A percentile compares a stretch with the other conserved stretches of the same genome.
phyloP scores from a whole-genome alignment of 2,113 vertebrate species.

The Vidua chalybeata region DNA sequence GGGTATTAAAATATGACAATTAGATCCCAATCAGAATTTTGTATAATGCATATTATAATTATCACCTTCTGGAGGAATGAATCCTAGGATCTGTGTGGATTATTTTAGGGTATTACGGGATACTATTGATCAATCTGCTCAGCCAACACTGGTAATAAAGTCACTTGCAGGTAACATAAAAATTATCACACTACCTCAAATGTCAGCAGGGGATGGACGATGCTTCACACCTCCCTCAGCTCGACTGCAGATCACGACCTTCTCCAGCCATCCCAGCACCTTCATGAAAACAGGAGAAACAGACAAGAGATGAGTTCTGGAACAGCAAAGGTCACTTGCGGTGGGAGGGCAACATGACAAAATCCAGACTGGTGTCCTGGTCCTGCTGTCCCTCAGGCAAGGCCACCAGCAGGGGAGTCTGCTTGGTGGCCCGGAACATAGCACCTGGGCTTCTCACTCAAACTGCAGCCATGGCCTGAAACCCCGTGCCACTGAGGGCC shows the following conservation, averaged over 20 bases:
- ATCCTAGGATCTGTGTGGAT: neutral
- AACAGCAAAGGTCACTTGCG: neutral
- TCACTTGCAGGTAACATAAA: neutral
- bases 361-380: fast-evolving
- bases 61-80: neutral
- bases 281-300: neutral
- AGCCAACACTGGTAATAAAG: neutral
- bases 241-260: neutral
- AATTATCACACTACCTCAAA: slow-evolving; percentile 13
- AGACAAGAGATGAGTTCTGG: neutral
- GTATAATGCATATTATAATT: neutral
- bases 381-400: neutral
- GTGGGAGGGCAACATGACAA: neutral
- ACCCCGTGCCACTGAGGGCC: neutral
- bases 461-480: neutral
- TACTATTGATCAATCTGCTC: neutral
- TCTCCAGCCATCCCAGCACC: slow-evolving; percentile 54
- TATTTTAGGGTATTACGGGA: neutral
- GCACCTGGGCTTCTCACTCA: slow-evolving; percentile 55
- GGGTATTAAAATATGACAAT: neutral
- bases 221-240: slow-evolving; percentile 21
- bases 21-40: neutral
- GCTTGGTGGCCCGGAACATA: fast-evolving
- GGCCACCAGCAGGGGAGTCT: neutral
- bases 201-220: neutral